Percentiles rank a stretch among this genome's conserved stretches.
phyloP scores from a whole-genome alignment of 2,888 invertebrate species.

The Gisinianus flammeolus region DNA sequence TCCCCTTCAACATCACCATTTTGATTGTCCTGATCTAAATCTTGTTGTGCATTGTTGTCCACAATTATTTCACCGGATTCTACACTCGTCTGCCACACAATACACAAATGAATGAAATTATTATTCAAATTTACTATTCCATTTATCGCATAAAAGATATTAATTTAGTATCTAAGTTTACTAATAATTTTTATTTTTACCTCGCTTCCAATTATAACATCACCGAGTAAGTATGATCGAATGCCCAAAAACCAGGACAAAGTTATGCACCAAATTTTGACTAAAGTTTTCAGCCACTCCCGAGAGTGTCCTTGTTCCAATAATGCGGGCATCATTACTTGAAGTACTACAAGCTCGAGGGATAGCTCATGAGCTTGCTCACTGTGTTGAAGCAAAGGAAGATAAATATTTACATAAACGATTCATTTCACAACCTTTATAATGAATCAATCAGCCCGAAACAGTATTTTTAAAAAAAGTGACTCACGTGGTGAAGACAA shows the following conservation, averaged over 20 bases:
- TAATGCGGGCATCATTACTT: constrained; percentile 93
- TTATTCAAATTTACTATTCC: no score
- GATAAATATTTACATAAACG: background rate
- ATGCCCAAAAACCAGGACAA: constrained; percentile 85
- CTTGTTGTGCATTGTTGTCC: background rate
- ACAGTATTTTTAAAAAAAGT: background rate
- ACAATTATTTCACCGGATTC: background rate
- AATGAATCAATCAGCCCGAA: no score
- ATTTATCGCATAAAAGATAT: no score
- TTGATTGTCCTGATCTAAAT: background rate
- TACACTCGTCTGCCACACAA: background rate
- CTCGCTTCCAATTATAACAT: constrained; percentile 62
- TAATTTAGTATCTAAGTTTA: no score
- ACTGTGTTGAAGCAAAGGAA: constrained; percentile 32
- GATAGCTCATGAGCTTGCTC: constrained; percentile 86
- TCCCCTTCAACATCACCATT: background rate
- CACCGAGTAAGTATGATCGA: constrained; percentile 87
- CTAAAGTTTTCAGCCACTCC: constrained; percentile 88
- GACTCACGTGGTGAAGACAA: constrained; percentile 69
- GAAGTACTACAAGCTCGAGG: constrained; percentile 85
- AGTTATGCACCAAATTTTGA: constrained; percentile 83
- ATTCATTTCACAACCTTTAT: background rate
- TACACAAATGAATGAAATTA: no score
- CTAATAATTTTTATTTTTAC: background rate
- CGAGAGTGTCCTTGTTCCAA: constrained; percentile 96